Conservation (phyloP, 2,113 vertebrate genomes). For the Protobothrops flavoviridis region DNA sequence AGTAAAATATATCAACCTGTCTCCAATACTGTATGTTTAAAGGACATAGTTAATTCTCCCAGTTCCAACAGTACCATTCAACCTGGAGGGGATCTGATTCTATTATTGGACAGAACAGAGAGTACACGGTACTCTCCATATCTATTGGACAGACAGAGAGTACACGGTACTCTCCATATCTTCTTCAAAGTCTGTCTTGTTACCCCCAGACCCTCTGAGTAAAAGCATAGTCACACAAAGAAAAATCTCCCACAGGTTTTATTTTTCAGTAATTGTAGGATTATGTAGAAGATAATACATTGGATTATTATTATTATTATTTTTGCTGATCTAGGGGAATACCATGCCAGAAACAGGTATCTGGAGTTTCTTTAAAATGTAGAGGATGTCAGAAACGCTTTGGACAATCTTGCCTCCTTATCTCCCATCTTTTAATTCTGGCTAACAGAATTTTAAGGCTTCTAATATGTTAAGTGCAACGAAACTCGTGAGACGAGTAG, state of each 20-base stretch:
- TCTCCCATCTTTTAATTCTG: conserved; percentile 52
- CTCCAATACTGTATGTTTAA: neutral
- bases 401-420: conserved; percentile 46
- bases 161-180: neutral
- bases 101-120: neutral
- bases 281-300: conserved; percentile 26
- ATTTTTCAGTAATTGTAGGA: neutral
- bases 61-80: neutral
- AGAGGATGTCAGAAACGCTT: conserved; percentile 19
- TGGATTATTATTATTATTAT: too few relatives aligned
- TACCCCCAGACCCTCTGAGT: neutral
- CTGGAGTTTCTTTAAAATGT: conserved; percentile 42
- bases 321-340: too few relatives aligned
- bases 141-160: neutral
- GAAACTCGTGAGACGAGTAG: conserved; percentile 63
- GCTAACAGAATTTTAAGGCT: conserved; percentile 60
- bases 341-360: conserved; percentile 8
- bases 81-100: neutral
- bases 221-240: conserved; percentile 17
- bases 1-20: too few relatives aligned
- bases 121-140: neutral
- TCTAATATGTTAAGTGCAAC: conserved; percentile 59
- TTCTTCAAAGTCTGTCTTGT: neutral
- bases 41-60: too few relatives aligned
- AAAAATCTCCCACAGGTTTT: neutral